Evolutionary conservation across 2,888 invertebrate species (phyloP), one percentile per base, ranked within the genome.

Genomic region (Tuberolachnus salignus): DNA sequence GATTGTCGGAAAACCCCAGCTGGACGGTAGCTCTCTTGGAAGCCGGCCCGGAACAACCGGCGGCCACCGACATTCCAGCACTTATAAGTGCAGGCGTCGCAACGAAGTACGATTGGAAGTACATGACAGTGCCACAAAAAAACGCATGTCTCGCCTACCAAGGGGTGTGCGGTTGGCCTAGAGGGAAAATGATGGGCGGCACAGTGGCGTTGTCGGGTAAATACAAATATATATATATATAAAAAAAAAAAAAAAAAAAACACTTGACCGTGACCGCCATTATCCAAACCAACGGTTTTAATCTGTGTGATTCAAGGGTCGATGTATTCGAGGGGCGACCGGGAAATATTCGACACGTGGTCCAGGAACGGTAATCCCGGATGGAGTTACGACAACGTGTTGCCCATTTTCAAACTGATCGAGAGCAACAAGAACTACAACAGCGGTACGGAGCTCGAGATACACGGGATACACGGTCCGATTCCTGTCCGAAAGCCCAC

Each of bases 321-420:
- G 89, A 88, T 88, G 83, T 89, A 89, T 84, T 86, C 88, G 1
- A 85, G 90, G 70, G 90, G 90, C 0, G 88, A 90, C 83, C 88
- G 88, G 1, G 86, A 87, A 8, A 93, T 94, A 83, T 94, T 91
- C 86, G 91, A 94, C 86, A 88, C 83, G 85, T 94, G 90, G 90
- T 88, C 86, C 61, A 84, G 83, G 9, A 83, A 86, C 74, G 90
- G 89, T 10, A 88, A 88, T 81, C 85, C 86, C 6, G 90, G 90
- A 1, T 90, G 90, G 90, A 81, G 83, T 44, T 87, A 85, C 83
- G 83, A 85, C 10, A 84, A 84, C 34, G 83, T 85, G 16, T 82
- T 87, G 55, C 83, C 84, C 11, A 86, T 86, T 82, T 86, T 86
- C 83, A 85, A 84, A 82, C 86, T 86, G 83, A 84, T 86, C 0